Percentiles rank a stretch among this genome's conserved stretches.
These are phyloP conservation scores for Chaetodon auriga DNA, from an alignment of 2,113 vertebrate genomes.

Conservation along the genomic window DNA sequence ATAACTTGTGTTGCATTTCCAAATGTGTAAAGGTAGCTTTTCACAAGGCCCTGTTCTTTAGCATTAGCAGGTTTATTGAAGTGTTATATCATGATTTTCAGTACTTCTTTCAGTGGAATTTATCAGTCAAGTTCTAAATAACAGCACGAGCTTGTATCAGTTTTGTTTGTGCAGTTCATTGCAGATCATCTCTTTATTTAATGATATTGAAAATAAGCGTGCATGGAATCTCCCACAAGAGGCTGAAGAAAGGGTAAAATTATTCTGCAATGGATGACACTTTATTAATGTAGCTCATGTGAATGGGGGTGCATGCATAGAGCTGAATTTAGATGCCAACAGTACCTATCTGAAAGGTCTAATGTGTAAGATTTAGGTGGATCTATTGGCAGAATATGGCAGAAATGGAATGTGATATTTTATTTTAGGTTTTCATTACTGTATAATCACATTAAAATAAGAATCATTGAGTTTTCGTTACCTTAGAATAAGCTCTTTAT, in stretches of 20 bases:
- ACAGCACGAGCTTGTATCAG: not conserved
- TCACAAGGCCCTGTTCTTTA: not conserved
- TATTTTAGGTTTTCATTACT: too few species aligned
- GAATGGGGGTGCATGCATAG: too few species aligned
- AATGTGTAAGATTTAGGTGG: not conserved
- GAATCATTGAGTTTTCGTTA: too few species aligned
- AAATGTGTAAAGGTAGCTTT: not conserved
- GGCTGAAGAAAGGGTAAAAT: not conserved
- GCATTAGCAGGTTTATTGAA: constrained; percentile 4
- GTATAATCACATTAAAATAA: too few species aligned
- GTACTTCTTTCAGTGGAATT: not conserved
- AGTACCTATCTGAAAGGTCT: too few species aligned
- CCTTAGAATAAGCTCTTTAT: too few species aligned
- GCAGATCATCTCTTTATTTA: not conserved
- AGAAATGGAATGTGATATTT: too few species aligned
- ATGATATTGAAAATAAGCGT: not conserved
- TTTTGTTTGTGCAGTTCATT: not conserved
- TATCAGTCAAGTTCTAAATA: not conserved
- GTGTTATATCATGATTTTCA: not conserved
- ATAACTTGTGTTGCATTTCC: not conserved
- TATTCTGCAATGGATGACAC: not conserved
- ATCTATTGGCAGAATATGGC: too few species aligned
- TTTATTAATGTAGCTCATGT: not conserved
- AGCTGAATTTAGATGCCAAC: not conserved
- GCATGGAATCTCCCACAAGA: not conserved